phyloP scores from a whole-genome alignment of 2,888 invertebrate genomes.

The Lycia hirtaria region DNA sequence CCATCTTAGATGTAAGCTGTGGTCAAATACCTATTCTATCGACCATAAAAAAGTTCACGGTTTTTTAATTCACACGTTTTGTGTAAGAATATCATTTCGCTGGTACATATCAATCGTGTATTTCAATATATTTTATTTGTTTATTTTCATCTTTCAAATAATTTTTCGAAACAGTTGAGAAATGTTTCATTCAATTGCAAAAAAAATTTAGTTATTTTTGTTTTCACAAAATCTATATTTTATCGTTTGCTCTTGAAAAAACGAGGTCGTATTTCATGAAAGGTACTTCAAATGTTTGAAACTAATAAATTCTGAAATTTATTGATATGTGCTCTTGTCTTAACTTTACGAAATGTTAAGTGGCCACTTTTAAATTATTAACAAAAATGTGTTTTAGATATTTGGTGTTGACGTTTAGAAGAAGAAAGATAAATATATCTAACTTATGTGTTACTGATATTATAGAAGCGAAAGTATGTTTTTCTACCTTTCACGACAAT shows the following conservation, averaged over 20 bases:
- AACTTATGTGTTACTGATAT: too few relatives aligned
- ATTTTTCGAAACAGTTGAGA: too few relatives aligned
- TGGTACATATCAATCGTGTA: too few relatives aligned
- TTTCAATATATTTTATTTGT: too few relatives aligned
- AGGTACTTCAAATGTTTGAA: constrained; percentile 14
- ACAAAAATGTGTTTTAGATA: constrained; percentile 9
- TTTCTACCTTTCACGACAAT: too few relatives aligned
- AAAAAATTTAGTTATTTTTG: neutral
- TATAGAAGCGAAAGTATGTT: neutral
- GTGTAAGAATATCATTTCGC: too few relatives aligned
- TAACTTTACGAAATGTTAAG: constrained; percentile 24
- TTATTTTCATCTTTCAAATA: too few relatives aligned
- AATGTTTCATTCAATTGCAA: neutral
- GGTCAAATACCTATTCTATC: too few relatives aligned
- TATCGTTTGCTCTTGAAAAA: constrained; percentile 17
- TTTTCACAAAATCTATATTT: constrained; percentile 1
- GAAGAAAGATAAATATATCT: neutral
- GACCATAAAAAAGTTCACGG: too few relatives aligned
- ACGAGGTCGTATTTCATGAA: neutral
- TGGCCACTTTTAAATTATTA: constrained; percentile 23
- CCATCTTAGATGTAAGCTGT: too few relatives aligned
- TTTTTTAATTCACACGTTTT: too few relatives aligned
- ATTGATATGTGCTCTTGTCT: constrained; percentile 29
- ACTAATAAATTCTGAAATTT: constrained; percentile 36
- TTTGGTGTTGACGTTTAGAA: constrained; percentile 1